phyloP scores from a whole-genome alignment of 2,888 invertebrate species.

The Acanthopleura granulata region DNA sequence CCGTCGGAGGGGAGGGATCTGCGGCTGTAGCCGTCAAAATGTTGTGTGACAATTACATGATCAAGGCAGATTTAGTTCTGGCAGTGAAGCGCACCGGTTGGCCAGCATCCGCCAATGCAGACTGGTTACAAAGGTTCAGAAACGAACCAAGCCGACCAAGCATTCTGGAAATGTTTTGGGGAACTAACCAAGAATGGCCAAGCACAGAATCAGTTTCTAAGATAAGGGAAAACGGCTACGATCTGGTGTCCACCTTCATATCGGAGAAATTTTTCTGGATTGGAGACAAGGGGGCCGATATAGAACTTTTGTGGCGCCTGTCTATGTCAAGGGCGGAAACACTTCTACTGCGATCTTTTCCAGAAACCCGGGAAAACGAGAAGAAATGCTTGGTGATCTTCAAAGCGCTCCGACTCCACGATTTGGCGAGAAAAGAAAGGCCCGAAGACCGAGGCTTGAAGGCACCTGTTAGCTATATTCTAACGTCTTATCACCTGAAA shows the following conservation, averaged over 20 bases:
- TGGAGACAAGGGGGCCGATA: neutral
- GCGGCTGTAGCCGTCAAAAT: neutral
- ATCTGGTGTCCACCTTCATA: neutral
- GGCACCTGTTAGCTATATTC: neutral
- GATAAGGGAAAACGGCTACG: neutral
- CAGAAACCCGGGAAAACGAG: neutral
- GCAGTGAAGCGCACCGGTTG: neutral
- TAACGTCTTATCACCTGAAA: constrained; percentile 1
- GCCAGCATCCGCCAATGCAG: neutral
- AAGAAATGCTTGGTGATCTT: neutral
- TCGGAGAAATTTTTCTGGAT: neutral
- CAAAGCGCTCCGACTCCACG: neutral
- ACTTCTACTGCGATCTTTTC: neutral
- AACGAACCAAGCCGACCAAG: no score
- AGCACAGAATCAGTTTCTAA: neutral
- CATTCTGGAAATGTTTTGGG: neutral
- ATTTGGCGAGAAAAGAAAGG: neutral
- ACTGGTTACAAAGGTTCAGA: neutral
- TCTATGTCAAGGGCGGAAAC: constrained; percentile 8
- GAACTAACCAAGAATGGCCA: neutral
- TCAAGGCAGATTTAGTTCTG: neutral
- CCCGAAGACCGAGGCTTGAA: no score
- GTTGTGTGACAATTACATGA: neutral
- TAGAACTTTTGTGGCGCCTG: neutral
- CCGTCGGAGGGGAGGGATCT: neutral